Evolutionary conservation across 2,888 invertebrate genomes (phyloP).

Genomic region (Dasypolia templi): DNA sequence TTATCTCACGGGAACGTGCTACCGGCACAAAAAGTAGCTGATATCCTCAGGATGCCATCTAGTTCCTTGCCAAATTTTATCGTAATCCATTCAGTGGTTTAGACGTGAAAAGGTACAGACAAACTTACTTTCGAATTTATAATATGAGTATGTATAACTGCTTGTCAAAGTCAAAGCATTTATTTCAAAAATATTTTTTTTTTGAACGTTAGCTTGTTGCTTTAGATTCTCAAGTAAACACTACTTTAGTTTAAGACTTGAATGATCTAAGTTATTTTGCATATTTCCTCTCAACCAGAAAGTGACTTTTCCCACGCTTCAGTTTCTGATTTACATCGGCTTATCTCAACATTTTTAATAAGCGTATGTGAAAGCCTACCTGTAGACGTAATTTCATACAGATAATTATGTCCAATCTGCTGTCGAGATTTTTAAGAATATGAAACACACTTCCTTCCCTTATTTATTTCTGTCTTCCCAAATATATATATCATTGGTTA

Average conservation of each 20-base stretch:
- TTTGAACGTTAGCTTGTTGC: too few species aligned
- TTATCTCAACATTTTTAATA: constrained; percentile 39
- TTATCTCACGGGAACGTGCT: too few species aligned
- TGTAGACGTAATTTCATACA: constrained; percentile 11
- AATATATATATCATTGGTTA: constrained; percentile 42
- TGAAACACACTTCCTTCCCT: not conserved
- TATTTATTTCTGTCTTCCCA: constrained; percentile 27
- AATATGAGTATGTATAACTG: too few species aligned
- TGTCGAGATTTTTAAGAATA: not conserved
- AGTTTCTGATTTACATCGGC: constrained; percentile 27
- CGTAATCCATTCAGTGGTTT: too few species aligned
- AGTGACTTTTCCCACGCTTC: constrained; percentile 29
- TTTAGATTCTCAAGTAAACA: not conserved
- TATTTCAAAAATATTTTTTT: too few species aligned
- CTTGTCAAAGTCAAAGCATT: too few species aligned
- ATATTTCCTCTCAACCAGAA: constrained; percentile 9
- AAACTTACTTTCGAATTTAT: too few species aligned
- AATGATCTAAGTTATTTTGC: not conserved
- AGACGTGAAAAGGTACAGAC: too few species aligned
- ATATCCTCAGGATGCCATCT: too few species aligned
- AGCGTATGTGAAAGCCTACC: constrained; percentile 15
- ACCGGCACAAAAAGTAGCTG: too few species aligned
- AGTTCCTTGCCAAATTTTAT: too few species aligned
- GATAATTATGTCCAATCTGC: not conserved
- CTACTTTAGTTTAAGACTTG: not conserved